Percentiles rank a stretch among this genome's conserved stretches.
phyloP scores from a whole-genome alignment of 2,888 invertebrate genomes.

The Eudemis profundana region DNA sequence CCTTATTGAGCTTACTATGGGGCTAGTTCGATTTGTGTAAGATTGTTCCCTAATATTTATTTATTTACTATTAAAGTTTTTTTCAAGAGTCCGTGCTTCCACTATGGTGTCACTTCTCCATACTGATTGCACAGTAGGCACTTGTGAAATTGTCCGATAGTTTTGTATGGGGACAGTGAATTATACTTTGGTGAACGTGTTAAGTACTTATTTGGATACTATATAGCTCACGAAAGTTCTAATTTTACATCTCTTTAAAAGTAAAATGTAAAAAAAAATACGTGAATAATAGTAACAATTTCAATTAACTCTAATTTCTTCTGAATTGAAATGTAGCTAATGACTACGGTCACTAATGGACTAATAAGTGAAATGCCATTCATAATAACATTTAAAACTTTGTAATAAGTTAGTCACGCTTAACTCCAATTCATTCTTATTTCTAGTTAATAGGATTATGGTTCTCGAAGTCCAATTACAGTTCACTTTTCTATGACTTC shows the following conservation, averaged over 20 bases:
- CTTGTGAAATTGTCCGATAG: too few relatives aligned
- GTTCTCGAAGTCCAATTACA: neutral
- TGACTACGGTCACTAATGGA: neutral
- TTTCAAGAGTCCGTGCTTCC: too few relatives aligned
- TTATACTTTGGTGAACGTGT: too few relatives aligned
- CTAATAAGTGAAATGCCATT: slow-evolving; percentile 1
- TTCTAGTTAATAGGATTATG: neutral
- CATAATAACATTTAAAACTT: slow-evolving; percentile 6
- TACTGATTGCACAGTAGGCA: too few relatives aligned
- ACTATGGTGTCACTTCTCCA: too few relatives aligned
- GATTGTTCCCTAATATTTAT: too few relatives aligned
- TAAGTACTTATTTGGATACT: too few relatives aligned
- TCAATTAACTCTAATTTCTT: neutral
- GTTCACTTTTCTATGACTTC: neutral
- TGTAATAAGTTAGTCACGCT: neutral
- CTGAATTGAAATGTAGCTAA: neutral
- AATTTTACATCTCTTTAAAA: neutral
- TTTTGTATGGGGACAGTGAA: too few relatives aligned
- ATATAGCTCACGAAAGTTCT: too few relatives aligned
- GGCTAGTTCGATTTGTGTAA: too few relatives aligned
- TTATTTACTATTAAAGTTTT: too few relatives aligned
- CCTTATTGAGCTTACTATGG: too few relatives aligned
- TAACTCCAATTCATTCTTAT: neutral
- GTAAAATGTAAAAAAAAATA: neutral
- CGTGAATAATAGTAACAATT: neutral